A percentile compares a stretch with the other conserved stretches of the same genome.
Evolutionary conservation across 2,888 invertebrate species (phyloP).

Genomic region (Platynereis dumerilii): DNA sequence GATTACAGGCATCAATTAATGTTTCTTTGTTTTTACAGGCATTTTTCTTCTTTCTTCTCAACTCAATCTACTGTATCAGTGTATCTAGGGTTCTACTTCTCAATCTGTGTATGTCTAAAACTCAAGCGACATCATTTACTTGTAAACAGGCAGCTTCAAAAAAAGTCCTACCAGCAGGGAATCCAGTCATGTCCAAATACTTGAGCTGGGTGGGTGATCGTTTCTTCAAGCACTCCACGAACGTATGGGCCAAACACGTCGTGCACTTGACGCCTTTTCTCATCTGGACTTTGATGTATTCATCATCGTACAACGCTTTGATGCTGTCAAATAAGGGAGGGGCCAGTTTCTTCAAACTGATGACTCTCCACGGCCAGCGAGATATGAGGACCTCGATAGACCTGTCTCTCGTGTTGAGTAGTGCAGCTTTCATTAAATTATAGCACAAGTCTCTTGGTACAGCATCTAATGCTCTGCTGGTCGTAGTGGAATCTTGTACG

Average conservation of each 20-base stretch:
- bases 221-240: conserved; percentile 53
- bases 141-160: too few relatives aligned
- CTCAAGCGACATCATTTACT: too few relatives aligned
- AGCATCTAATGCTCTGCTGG: conserved; percentile 36
- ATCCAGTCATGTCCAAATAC: conserved; percentile 55
- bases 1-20: too few relatives aligned
- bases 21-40: too few relatives aligned
- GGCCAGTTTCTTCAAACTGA: conserved; percentile 48
- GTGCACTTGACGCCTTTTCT: conserved; percentile 53
- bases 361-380: conserved; percentile 49
- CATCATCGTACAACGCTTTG: conserved; percentile 44
- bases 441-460: conserved; percentile 47
- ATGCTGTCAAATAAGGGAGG: conserved; percentile 49
- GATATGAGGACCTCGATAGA: conserved; percentile 51
- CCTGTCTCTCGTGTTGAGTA: conserved; percentile 48
- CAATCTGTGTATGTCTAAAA: too few relatives aligned
- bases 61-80: too few relatives aligned
- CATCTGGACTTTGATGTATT: conserved; percentile 44
- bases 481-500: conserved; percentile 47
- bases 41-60: too few relatives aligned
- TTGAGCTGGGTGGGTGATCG: conserved; percentile 45
- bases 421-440: conserved; percentile 49
- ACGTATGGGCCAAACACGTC: conserved; percentile 55
- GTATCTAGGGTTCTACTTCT: too few relatives aligned
- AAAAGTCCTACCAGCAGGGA: conserved; percentile 57